Conservation (phyloP, 2,888 invertebrate genomes). For the Neoaliturus tenellus region DNA sequence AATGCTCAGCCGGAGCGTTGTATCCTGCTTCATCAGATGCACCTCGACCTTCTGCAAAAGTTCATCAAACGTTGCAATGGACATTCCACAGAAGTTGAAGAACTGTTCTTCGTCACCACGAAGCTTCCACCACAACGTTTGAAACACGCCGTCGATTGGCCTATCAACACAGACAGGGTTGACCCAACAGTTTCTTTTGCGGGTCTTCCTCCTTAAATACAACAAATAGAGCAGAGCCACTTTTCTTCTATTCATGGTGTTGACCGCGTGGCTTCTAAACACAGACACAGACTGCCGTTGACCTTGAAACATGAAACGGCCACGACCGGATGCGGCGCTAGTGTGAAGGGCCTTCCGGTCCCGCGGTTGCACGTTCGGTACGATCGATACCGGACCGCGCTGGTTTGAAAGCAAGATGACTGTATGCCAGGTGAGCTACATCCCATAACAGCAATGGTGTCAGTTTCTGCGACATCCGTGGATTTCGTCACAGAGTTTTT, state of each 20-base stretch:
- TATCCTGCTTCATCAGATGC: no score
- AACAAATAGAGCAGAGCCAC: background rate
- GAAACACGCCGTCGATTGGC: background rate
- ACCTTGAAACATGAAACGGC: background rate
- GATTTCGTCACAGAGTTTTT: no score
- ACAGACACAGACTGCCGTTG: no score
- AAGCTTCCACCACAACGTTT: background rate
- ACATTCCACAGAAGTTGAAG: background rate
- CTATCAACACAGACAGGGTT: background rate
- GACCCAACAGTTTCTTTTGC: background rate
- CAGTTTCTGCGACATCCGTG: no score
- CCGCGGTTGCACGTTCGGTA: no score
- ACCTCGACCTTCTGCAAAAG: no score
- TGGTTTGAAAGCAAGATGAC: no score
- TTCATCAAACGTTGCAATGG: no score
- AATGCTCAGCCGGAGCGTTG: no score
- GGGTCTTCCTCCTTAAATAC: background rate
- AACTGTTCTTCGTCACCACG: background rate
- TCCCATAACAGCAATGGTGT: no score
- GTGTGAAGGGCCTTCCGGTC: background rate
- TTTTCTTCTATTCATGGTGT: background rate
- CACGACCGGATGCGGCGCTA: background rate
- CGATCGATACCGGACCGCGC: background rate
- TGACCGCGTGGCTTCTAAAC: background rate
- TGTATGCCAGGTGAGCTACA: no score